Evolutionary conservation across 2,888 invertebrate species (phyloP).

Genomic region (Coleophora flavipennella): DNA sequence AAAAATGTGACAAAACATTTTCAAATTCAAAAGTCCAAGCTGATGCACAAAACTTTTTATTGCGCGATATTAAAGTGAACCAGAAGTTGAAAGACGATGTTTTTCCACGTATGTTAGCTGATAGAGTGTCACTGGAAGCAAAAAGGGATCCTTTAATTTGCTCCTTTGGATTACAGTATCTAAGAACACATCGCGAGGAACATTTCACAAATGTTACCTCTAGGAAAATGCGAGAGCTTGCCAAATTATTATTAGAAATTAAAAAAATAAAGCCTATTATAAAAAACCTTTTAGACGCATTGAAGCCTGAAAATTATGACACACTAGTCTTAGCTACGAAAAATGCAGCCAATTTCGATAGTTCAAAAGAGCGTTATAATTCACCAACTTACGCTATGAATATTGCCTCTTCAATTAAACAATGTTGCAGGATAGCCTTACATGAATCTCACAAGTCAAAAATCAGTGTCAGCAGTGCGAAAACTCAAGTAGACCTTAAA

Average conservation of each 20-base stretch:
- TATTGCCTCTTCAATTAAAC: conserved; percentile 20
- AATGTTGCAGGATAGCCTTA: conserved; percentile 25
- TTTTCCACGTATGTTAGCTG: not conserved
- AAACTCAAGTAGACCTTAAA: conserved; percentile 19
- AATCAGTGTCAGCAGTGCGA: conserved; percentile 13
- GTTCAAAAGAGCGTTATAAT: conserved; percentile 16
- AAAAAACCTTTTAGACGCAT: conserved; percentile 4
- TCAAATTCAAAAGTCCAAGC: too few species aligned
- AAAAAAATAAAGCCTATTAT: conserved; percentile 10
- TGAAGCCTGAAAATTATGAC: conserved; percentile 10
- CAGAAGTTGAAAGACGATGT: not conserved
- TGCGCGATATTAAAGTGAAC: not conserved
- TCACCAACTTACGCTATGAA: conserved; percentile 22
- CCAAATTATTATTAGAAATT: conserved; percentile 13
- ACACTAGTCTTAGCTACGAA: conserved; percentile 10
- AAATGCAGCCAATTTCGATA: conserved; percentile 13
- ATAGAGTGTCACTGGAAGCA: not conserved
- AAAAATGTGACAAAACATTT: too few species aligned
- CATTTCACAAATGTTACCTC: conserved; percentile 16
- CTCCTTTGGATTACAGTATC: conserved; percentile 1
- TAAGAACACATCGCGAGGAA: conserved; percentile 9
- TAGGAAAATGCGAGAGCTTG: conserved; percentile 15
- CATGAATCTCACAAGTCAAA: conserved; percentile 17
- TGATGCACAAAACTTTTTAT: not conserved
- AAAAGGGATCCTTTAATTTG: not conserved